A percentile compares a stretch with the other conserved stretches of the same genome.
These are phyloP conservation scores for Caenorhabditis afra DNA, from an alignment of 2,888 invertebrate genomes.

Conservation along the genomic window DNA sequence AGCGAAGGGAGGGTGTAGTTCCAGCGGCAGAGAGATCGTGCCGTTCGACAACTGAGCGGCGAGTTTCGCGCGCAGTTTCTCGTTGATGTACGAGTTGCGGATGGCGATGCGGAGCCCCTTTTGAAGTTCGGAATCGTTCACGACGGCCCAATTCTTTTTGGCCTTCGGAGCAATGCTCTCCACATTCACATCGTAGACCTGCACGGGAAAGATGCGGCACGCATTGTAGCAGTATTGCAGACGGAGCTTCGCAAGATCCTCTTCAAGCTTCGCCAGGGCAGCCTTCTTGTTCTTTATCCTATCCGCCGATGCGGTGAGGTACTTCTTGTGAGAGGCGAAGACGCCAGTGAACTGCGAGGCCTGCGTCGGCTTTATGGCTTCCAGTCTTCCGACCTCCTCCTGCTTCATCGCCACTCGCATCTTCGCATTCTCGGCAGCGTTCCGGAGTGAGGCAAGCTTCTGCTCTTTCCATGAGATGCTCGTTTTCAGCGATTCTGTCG, in stretches of 20 bases:
- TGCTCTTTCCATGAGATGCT: conserved; percentile 27
- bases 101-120: conserved; percentile 34
- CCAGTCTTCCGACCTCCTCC: conserved; percentile 18
- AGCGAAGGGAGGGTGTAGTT: conserved; percentile 60
- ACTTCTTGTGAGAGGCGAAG: conserved; percentile 7
- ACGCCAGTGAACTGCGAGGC: conserved; percentile 27
- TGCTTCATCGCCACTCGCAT: conserved; percentile 40
- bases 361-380: neutral
- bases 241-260: conserved; percentile 32
- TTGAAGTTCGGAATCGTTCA: conserved; percentile 41
- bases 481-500: conserved; percentile 15
- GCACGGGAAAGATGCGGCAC: conserved; percentile 46
- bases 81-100: conserved; percentile 49
- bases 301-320: neutral
- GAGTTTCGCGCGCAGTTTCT: conserved; percentile 37
- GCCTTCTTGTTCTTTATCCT: conserved; percentile 11
- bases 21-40: conserved; percentile 52
- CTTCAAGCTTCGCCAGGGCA: conserved; percentile 4
- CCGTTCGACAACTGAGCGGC: conserved; percentile 35
- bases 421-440: conserved; percentile 34
- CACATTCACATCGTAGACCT: conserved; percentile 35
- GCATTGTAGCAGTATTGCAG: conserved; percentile 26
- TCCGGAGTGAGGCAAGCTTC: conserved; percentile 17
- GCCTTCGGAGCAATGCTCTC: conserved; percentile 21
- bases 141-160: conserved; percentile 49